Evolutionary conservation across 37 sponge, comb jelly and placozoan species (phyloP), one percentile per base, ranked within the genome.

Genomic region (Beroe ovata): DNA sequence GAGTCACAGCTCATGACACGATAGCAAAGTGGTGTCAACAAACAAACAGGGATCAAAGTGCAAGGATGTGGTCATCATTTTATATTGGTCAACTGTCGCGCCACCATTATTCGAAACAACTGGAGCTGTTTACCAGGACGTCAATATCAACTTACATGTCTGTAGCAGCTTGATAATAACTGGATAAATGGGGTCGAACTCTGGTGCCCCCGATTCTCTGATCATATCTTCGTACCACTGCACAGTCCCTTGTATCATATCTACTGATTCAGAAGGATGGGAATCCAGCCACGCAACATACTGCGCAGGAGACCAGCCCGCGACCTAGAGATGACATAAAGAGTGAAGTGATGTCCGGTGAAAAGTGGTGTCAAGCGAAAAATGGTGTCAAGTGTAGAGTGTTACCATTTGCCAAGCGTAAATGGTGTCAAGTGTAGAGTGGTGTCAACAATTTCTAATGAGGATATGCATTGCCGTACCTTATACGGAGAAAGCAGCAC

Each of bases 191-290:
- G 84, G 84, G 33, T 77, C 84, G 33, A 77, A 77, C 16, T 33
- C 22, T 14, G 47, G 84, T 21, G 84, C 84, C 35, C 84, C 84
- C 19, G 54, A 42, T 54, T 77, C 84, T 23, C 84, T 77, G 54
- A 77, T 42, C 84, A 77, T 77, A 40, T 77, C 84, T 23, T 77
- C 84, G 28, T 77, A 77, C 84, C 84, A 77, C 84, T 77, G 84
- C 0, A 77, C 25, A 42, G 84, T 42, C n/a, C 84, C 84, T 54
- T 77, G 84, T 4, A 77, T 42, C 84, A 77, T 77, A 4, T 77
- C 84, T 1, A 77, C 84, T 23, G 38, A 42, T 23, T 77, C 84
- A 19, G 35, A 42, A 77, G 54, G 42, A 29, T 77, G 84, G 28
- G 84, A 77, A 29, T 77, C 35, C 21, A 77, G n/a, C 84, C 84